Base-by-base conservation (phyloP, 2,888 invertebrate genomes). In the Spisula solida region DNA sequence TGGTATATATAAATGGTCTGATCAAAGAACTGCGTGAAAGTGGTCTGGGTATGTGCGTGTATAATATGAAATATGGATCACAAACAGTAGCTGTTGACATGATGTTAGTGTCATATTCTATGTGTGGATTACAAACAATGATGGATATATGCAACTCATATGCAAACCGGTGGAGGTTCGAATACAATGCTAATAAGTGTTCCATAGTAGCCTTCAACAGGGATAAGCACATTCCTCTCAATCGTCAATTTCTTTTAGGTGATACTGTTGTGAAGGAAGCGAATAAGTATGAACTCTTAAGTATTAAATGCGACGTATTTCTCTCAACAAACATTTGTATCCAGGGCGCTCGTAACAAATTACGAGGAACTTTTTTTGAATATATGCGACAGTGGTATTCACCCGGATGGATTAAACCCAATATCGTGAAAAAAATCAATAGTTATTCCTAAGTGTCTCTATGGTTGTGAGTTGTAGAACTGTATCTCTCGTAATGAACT, bases 401-500 rank as follows among this genome's bases (percentile, higher is more conserved):
- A 55, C 55, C 55, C 55, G 14, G 55, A 55, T 8, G 55, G 55
- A 55, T 4, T 55, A 55, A 55, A 55, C 12, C 55, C 41, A 41
- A 41, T 41, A 41, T 5, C 60, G 10, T 85, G 41, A 66, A 79
- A 51, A 34, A 70, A 86, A 47, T 29, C 66, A 41, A 81, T 84
- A 31, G 82, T 84, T n/a, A 82, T 85, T 78, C 55, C 88, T 14
- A 86, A 66, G 60, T 78, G 78, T 20, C 79, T 91, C 41, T 91
- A 88, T 81, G 90, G 90, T 1, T 88, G 70, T 79, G 85, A 88
- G 47, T 31, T 85, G 20, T 90, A 88, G 88, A 34, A 60, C 47
- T 12, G 29, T 66, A n/a, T 89, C 18, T 85, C 56, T 48, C 14
- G 56, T 0, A 80, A 55, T 88, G 0, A 86, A 88, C 31, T 34